Conservation (phyloP, 2,797 vertebrate species). For the Craterocephalus amniculus region DNA sequence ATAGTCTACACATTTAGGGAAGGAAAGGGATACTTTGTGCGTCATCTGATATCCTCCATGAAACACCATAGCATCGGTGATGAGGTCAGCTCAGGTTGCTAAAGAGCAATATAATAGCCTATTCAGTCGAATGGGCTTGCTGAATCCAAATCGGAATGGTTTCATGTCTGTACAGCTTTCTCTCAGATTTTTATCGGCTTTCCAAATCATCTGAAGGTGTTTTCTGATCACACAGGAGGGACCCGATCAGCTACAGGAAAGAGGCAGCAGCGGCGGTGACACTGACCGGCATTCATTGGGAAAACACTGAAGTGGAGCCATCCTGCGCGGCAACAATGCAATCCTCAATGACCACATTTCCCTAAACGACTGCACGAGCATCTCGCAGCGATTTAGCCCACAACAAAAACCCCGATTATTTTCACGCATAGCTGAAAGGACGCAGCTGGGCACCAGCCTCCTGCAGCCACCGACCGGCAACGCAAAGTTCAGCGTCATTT, state of each 20-base stretch:
- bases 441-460: constrained; percentile 29
- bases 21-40: background rate
- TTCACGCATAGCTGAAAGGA: background rate
- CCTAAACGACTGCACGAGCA: background rate
- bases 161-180: background rate
- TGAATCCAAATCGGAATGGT: background rate
- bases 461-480: constrained; percentile 24
- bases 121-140: background rate
- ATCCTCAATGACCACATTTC: constrained; percentile 4
- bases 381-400: background rate
- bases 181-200: background rate
- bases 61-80: background rate
- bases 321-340: constrained; percentile 40
- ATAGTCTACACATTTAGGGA: background rate
- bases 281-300: constrained; percentile 29
- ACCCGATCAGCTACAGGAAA: constrained; percentile 23
- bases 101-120: background rate
- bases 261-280: background rate
- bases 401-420: background rate
- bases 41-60: background rate
- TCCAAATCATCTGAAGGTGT: constrained; percentile 28
- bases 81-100: constrained; percentile 22
- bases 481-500: constrained; percentile 55
- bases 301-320: constrained; percentile 29
- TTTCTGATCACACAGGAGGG: constrained; percentile 12